phyloP scores from a whole-genome alignment of 2,113 vertebrate species.

The Crocuta crocuta region DNA sequence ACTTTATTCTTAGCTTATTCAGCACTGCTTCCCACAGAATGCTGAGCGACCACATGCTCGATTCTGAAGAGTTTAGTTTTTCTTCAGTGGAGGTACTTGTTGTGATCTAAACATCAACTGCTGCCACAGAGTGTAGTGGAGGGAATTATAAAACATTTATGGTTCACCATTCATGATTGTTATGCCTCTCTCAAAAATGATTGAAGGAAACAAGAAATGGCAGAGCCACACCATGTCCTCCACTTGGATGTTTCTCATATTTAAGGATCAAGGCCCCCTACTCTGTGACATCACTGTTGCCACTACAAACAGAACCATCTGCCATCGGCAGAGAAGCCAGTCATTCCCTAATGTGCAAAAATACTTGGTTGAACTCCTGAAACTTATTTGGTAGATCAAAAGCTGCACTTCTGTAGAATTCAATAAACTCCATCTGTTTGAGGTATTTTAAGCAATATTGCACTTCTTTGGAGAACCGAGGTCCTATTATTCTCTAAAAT shows the following conservation, averaged over 20 bases:
- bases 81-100: background rate
- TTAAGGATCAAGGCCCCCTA: constrained; percentile 36
- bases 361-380: constrained; percentile 55
- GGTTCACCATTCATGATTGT: background rate
- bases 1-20: background rate
- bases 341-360: constrained; percentile 38
- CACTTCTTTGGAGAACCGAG: constrained; percentile 21
- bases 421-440: constrained; percentile 71
- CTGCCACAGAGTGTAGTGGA: background rate
- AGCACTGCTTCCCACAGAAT: background rate
- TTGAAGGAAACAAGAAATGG: background rate
- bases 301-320: constrained; percentile 61
- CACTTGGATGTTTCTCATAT: background rate
- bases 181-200: background rate
- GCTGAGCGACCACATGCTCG: background rate
- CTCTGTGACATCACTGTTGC: constrained; percentile 67
- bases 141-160: background rate
- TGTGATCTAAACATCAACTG: background rate
- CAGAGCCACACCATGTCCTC: background rate
- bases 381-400: constrained; percentile 74
- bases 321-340: background rate
- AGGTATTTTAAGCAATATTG: constrained; percentile 60
- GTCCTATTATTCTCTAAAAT: constrained; percentile 57
- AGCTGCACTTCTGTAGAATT: constrained; percentile 59
- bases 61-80: background rate